Conservation (phyloP, 2,113 vertebrate species). For the Oreochromis tanganicae region DNA sequence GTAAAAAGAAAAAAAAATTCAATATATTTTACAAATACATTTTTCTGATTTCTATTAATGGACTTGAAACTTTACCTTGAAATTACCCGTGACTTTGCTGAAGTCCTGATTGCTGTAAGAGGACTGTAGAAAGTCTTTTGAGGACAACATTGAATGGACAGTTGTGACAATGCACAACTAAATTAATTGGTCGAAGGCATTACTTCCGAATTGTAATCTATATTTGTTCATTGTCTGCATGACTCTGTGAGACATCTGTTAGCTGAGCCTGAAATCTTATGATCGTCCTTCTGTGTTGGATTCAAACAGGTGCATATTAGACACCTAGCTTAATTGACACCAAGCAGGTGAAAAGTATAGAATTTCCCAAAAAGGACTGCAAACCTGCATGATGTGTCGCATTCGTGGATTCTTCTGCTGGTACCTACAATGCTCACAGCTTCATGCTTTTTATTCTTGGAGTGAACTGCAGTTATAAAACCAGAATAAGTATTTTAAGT, state of each 20-base stretch:
- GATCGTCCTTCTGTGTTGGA: background rate
- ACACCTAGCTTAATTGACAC: no score
- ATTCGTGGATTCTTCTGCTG: background rate
- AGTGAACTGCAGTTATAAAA: background rate
- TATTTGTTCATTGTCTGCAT: background rate
- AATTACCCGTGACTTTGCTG: background rate
- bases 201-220: background rate
- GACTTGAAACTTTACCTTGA: background rate
- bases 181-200: background rate
- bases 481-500: background rate
- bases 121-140: background rate
- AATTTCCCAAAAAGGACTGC: background rate
- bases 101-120: background rate
- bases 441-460: background rate
- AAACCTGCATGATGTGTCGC: background rate
- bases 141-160: background rate
- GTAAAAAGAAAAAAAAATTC: background rate
- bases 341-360: background rate
- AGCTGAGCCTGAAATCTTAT: background rate
- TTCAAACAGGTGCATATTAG: background rate
- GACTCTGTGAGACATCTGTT: slow-evolving; percentile 17
- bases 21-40: background rate
- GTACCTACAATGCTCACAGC: background rate
- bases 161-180: background rate
- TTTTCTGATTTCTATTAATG: background rate